Conservation (phyloP, 2,113 vertebrate species). For the Irena cyanogastra region DNA sequence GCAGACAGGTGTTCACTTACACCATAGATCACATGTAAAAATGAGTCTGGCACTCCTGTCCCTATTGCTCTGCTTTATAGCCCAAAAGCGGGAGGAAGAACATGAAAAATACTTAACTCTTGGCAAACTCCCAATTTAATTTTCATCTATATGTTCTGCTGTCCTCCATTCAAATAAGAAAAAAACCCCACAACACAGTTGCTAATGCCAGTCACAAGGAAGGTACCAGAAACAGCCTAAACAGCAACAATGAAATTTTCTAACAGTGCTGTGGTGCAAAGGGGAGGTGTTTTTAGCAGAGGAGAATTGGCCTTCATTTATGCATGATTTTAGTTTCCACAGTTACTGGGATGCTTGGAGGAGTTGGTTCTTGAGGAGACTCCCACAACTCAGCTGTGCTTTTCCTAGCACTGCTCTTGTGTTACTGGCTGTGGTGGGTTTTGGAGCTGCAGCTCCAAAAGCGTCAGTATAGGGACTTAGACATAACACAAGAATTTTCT, state of each 20-base stretch:
- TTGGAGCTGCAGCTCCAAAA: neutral
- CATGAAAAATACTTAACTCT: neutral
- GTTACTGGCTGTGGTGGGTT: neutral
- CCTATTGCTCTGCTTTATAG: neutral
- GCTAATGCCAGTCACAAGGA: neutral
- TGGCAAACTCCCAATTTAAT: conserved; percentile 1
- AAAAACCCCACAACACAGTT: neutral
- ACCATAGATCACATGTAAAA: neutral
- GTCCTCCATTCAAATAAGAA: neutral
- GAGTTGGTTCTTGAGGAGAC: neutral
- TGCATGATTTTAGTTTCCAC: neutral
- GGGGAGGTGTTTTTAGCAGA: neutral
- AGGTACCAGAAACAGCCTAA: neutral
- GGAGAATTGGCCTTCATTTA: neutral
- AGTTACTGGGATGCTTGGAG: neutral
- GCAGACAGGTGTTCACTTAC: neutral
- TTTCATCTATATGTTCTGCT: neutral
- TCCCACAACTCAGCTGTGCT: conserved; percentile 13
- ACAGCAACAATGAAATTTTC: neutral
- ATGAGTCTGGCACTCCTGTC: neutral
- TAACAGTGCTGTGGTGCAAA: neutral
- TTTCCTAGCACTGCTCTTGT: conserved; percentile 1
- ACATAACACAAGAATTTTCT: neutral
- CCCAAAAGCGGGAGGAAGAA: neutral
- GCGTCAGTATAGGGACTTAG: neutral